A percentile compares a stretch with the other conserved stretches of the same genome.
These are phyloP conservation scores for Battus philenor DNA, from an alignment of 1,140 invertebrate species.

Conservation along the genomic window DNA sequence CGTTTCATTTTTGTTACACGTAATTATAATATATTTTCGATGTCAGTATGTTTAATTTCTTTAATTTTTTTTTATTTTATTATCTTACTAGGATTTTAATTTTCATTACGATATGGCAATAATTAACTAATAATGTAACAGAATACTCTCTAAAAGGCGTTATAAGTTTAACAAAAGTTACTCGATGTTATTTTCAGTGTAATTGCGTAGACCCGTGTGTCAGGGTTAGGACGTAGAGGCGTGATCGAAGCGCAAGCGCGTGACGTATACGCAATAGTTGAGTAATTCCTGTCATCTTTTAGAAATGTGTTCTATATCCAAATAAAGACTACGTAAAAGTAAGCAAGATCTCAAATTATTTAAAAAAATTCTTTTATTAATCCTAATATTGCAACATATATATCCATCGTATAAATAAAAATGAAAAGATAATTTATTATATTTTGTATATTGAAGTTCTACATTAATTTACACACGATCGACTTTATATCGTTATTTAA, in stretches of 20 bases:
- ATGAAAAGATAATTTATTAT: slow-evolving; percentile 73
- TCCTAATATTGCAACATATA: slow-evolving; percentile 68
- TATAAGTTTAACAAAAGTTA: no score
- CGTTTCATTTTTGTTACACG: no score
- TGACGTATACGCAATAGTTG: slow-evolving; percentile 62
- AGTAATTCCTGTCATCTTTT: slow-evolving; percentile 60
- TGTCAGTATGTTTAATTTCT: no score
- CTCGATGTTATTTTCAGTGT: no score
- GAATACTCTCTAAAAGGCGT: no score
- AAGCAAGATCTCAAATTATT: slow-evolving; percentile 76
- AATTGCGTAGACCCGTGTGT: slow-evolving; percentile 36
- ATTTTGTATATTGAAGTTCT: slow-evolving; percentile 74
- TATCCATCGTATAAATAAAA: slow-evolving; percentile 56
- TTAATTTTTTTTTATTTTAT: no score
- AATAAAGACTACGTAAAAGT: slow-evolving; percentile 74
- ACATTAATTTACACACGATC: slow-evolving; percentile 72
- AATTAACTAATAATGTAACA: no score
- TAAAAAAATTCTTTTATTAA: slow-evolving; percentile 73
- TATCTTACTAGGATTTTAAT: no score
- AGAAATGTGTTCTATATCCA: slow-evolving; percentile 71
- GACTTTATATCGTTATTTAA: slow-evolving; percentile 73
- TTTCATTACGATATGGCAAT: no score
- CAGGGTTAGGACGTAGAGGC: slow-evolving; percentile 15
- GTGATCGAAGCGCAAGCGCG: slow-evolving; percentile 40
- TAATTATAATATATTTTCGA: no score